Evolutionary conservation across 2,797 vertebrate species (phyloP).

Genomic region (Sebastes hubbsi): DNA sequence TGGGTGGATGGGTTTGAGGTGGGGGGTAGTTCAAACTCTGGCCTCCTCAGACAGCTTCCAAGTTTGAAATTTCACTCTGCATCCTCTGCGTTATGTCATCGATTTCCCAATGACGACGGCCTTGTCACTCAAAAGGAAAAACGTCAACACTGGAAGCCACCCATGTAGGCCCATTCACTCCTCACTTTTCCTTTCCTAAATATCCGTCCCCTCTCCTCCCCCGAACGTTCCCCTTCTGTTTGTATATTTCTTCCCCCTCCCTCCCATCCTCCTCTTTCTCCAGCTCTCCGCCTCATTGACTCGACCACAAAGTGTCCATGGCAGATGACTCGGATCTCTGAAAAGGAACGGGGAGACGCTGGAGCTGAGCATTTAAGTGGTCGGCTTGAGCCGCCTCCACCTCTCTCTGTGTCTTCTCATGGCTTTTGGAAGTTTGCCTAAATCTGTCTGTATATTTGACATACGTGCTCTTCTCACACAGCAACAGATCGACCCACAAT

Average conservation of each 20-base stretch:
- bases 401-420: slow-evolving; percentile 38
- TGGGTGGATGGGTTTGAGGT: not conserved
- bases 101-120: slow-evolving; percentile 57
- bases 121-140: slow-evolving; percentile 74
- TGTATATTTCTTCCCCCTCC: slow-evolving; percentile 50
- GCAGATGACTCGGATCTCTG: slow-evolving; percentile 61
- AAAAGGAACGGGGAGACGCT: slow-evolving; percentile 39
- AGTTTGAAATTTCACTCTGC: slow-evolving; percentile 58
- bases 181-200: slow-evolving; percentile 65
- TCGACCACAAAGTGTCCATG: slow-evolving; percentile 71
- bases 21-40: slow-evolving; percentile 17
- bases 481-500: slow-evolving; percentile 66
- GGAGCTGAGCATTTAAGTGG: slow-evolving; percentile 61
- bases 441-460: slow-evolving; percentile 60
- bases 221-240: slow-evolving; percentile 56
- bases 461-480: slow-evolving; percentile 55
- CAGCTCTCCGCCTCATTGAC: slow-evolving; percentile 68
- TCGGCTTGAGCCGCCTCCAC: slow-evolving; percentile 23
- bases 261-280: slow-evolving; percentile 45
- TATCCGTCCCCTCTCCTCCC: slow-evolving; percentile 41
- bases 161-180: slow-evolving; percentile 69
- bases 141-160: slow-evolving; percentile 72
- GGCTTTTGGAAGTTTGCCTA: slow-evolving; percentile 55
- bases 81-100: slow-evolving; percentile 67
- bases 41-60: slow-evolving; percentile 28